Base-by-base conservation (phyloP, 2,888 invertebrate species). In the Ectemnius continuus region DNA sequence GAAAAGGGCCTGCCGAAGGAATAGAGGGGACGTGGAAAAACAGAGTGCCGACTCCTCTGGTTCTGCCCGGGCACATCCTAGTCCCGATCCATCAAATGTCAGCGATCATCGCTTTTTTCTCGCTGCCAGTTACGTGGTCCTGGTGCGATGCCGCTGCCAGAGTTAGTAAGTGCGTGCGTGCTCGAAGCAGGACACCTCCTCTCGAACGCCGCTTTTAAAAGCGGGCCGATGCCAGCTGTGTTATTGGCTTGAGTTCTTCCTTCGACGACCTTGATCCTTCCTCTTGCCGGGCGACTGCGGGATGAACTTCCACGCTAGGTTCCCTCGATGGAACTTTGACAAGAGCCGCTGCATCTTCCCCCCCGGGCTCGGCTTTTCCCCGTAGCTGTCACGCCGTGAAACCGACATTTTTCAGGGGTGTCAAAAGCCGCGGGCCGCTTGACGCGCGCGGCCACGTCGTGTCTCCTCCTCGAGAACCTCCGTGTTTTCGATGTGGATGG, bases 81-180 rank as follows among this genome's bases (percentile, higher is more conserved):
- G 78, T 82, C 76, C 62, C 88, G 86, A 90, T 90, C 87, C 86
- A 87, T 91, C 90, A 91, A 89, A 90, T 86, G 90, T 88, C 90
- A 88, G 79, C 87, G 86, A 90, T 90, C 86, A 84, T 84, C 84
- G 87, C 86, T 87, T 88, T 67, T 70, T 58, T 65, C 57, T 46
- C 28, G n/a, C 26, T 23, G 36, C 2, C n/a, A 14, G n/a, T 23
- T 62, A 46, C 14, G 13, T 59, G 59, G 11, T 61, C n/a, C n/a
- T 23, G 28, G 11, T 36, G 20, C 18, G 28, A n/a, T 36, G 20
- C 18, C n/a, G n/a, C 60, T 47, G 57, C 56, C 6, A 36, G 36
- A 36, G 36, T 36, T 6, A 8, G 36, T 36, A 36, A 36, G 36
- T 36, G 36, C 70, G 65, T 66, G 45, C 61, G 64, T 61, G 71